Conservation (phyloP, 2,113 vertebrate genomes). For the Helogale parvula region DNA sequence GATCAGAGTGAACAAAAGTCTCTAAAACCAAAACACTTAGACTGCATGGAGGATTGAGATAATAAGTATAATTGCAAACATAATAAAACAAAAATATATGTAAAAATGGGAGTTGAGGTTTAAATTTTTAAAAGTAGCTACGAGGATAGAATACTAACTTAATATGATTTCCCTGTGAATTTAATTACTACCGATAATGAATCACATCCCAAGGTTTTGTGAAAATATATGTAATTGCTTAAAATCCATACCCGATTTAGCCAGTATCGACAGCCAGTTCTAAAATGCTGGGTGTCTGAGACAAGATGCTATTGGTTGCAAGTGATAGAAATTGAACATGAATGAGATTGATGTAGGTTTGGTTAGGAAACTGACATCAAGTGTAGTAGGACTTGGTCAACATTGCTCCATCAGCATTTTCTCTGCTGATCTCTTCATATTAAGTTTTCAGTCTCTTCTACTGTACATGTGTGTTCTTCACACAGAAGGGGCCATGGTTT, state of each 20-base stretch:
- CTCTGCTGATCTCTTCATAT: background rate
- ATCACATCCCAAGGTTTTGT: background rate
- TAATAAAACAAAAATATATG: background rate
- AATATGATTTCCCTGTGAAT: background rate
- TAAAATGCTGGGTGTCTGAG: background rate
- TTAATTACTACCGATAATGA: background rate
- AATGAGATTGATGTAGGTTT: background rate
- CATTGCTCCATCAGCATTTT: background rate
- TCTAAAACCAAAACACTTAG: background rate
- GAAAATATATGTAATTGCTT: background rate
- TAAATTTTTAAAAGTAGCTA: background rate
- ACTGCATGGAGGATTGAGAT: background rate
- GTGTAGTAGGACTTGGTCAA: background rate
- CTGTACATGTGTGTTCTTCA: background rate
- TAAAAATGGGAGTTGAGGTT: background rate
- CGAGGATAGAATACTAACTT: background rate
- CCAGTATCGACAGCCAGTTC: background rate
- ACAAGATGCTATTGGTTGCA: background rate
- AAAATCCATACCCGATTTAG: background rate
- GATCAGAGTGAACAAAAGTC: background rate
- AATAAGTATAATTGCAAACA: background rate
- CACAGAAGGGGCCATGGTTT: background rate
- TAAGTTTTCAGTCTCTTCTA: background rate
- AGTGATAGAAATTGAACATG: background rate
- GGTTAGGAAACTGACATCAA: too few relatives aligned